Evolutionary conservation across 1,140 invertebrate genomes (phyloP).

Genomic region (Varroa destructor): DNA sequence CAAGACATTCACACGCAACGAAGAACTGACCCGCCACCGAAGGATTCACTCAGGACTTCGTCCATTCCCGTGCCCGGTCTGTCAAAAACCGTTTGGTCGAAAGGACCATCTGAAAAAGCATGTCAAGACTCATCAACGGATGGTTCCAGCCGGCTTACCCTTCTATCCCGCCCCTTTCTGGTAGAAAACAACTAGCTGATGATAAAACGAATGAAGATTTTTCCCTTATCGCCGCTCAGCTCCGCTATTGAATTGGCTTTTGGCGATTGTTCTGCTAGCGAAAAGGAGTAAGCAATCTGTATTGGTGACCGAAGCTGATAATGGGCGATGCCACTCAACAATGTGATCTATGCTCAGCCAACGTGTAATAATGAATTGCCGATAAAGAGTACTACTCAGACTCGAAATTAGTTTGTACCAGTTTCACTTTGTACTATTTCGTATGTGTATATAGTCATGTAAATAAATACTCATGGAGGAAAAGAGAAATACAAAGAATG

Average conservation of each 20-base stretch:
- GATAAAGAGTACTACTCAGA: background rate
- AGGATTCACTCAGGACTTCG: conserved; percentile 55
- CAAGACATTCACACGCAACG: conserved; percentile 80
- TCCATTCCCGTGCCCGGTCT: conserved; percentile 60
- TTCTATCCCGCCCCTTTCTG: conserved; percentile 7
- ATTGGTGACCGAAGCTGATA: too few relatives aligned
- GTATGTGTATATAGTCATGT: too few relatives aligned
- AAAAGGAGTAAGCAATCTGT: too few relatives aligned
- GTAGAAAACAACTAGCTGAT: background rate
- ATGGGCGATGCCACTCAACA: background rate
- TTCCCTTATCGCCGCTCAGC: too few relatives aligned
- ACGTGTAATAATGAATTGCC: conserved; percentile 12
- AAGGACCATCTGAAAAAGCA: conserved; percentile 92
- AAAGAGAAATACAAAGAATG: too few relatives aligned
- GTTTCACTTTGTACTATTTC: background rate
- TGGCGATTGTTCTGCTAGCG: too few relatives aligned
- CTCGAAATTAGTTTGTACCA: background rate
- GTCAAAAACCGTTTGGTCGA: conserved; percentile 75
- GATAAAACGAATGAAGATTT: too few relatives aligned
- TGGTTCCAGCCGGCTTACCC: conserved; percentile 28
- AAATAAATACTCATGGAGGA: too few relatives aligned
- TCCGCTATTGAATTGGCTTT: too few relatives aligned
- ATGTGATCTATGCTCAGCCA: conserved; percentile 18
- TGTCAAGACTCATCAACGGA: conserved; percentile 61
- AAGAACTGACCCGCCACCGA: conserved; percentile 71